These are phyloP conservation scores for Trichacis sp. DNA, from an alignment of 2,888 invertebrate genomes.

Conservation along the genomic window DNA sequence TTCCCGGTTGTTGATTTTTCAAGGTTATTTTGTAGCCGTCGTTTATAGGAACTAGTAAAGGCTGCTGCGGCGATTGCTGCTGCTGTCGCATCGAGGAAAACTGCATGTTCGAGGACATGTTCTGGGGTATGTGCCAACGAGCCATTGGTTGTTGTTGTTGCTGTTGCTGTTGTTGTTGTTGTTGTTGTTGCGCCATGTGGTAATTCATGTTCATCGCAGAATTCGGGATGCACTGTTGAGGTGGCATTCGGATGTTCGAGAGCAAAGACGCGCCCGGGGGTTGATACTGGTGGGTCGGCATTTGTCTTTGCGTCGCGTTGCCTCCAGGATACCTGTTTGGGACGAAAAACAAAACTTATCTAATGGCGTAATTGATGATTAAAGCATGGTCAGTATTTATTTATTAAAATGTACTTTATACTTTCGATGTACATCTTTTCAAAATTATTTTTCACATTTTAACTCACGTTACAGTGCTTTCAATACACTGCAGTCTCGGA, in stretches of 20 bases:
- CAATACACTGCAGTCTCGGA: too few species aligned
- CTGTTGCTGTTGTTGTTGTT: conserved; percentile 52
- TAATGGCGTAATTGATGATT: too few species aligned
- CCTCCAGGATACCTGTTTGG: conserved; percentile 54
- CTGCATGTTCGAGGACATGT: conserved; percentile 31
- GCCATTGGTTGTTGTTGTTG: conserved; percentile 57
- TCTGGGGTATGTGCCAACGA: conserved; percentile 81
- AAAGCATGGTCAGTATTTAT: too few species aligned
- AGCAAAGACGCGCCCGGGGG: conserved; percentile 53
- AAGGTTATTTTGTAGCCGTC: conserved; percentile 80
- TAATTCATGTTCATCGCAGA: conserved; percentile 53
- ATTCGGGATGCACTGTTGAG: conserved; percentile 54
- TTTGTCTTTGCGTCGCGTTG: conserved; percentile 50
- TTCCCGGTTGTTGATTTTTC: conserved; percentile 65
- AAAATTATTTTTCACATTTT: too few species aligned
- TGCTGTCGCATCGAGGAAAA: conserved; percentile 26
- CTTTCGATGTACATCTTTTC: too few species aligned
- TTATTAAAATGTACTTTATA: too few species aligned
- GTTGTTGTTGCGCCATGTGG: conserved; percentile 59
- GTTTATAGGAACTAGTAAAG: conserved; percentile 57
- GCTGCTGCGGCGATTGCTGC: conserved; percentile 34
- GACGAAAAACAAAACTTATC: background rate
- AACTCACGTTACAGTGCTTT: too few species aligned
- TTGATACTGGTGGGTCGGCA: conserved; percentile 57
- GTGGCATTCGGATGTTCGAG: conserved; percentile 57